These are phyloP conservation scores for Ips typographus DNA, from an alignment of 1,140 invertebrate species.

Conservation along the genomic window DNA sequence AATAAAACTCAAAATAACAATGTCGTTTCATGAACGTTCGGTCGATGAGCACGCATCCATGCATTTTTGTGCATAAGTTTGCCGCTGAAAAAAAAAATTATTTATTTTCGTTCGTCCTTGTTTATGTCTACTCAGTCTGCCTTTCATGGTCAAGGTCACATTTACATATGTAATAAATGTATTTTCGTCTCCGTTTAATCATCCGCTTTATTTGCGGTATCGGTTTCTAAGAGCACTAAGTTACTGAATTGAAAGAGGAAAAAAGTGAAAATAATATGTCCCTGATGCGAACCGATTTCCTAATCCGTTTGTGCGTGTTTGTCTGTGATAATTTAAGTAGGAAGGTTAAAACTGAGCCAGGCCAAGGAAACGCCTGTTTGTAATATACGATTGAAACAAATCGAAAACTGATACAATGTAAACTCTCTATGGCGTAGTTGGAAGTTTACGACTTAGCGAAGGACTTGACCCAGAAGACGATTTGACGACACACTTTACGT, in stretches of 20 bases:
- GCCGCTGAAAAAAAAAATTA: conserved; percentile 4
- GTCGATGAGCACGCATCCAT: too few species aligned
- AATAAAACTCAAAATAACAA: too few species aligned
- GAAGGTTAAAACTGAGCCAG: not conserved
- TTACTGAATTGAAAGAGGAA: not conserved
- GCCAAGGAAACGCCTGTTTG: not conserved
- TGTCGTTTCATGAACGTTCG: too few species aligned
- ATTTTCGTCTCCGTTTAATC: conserved; percentile 9
- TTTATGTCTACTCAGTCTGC: conserved; percentile 9
- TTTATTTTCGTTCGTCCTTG: conserved; percentile 12
- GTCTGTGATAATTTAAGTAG: not conserved
- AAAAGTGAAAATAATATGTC: not conserved
- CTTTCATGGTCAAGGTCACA: conserved; percentile 9
- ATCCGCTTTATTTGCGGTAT: not conserved
- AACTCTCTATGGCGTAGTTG: not conserved
- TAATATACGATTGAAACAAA: not conserved
- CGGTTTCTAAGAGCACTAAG: too few species aligned
- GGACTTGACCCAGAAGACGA: not conserved
- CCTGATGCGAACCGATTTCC: not conserved
- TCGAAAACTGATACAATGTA: not conserved
- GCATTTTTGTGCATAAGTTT: not conserved
- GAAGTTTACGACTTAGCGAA: not conserved
- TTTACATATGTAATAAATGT: not conserved
- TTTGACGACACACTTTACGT: not conserved
- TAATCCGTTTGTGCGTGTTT: not conserved